Conservation (phyloP, 2,888 invertebrate species). For the Agriotes lineatus region DNA sequence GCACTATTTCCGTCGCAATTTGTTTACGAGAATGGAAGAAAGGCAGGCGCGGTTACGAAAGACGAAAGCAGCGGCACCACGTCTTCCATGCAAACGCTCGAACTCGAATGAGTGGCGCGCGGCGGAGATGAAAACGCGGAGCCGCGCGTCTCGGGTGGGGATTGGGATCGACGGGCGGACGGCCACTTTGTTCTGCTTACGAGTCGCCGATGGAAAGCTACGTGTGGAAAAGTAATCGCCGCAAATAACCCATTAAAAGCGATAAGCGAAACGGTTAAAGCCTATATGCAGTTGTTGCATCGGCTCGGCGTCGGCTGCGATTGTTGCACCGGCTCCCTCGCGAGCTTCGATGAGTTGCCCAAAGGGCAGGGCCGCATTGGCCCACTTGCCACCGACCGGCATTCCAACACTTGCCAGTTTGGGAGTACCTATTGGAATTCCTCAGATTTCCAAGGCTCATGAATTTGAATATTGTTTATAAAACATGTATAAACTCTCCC, state of each 20-base stretch:
- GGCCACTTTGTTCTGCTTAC: slow-evolving; percentile 49
- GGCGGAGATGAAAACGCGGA: slow-evolving; percentile 54
- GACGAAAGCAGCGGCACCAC: slow-evolving; percentile 38
- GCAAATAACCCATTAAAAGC: slow-evolving; percentile 13
- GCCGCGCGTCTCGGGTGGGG: slow-evolving; percentile 51
- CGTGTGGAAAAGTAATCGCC: slow-evolving; percentile 23
- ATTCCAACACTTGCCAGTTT: too few species aligned
- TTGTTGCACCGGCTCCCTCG: not conserved
- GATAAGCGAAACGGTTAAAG: slow-evolving; percentile 15
- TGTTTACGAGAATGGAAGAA: slow-evolving; percentile 41
- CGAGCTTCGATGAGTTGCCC: too few species aligned
- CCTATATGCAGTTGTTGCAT: not conserved
- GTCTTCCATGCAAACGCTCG: slow-evolving; percentile 42
- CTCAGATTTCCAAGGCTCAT: too few species aligned
- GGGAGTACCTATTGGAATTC: too few species aligned
- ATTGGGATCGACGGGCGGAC: slow-evolving; percentile 50
- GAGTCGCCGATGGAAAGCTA: slow-evolving; percentile 26
- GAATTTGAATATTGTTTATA: too few species aligned
- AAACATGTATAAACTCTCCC: too few species aligned
- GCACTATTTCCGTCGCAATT: slow-evolving; percentile 28
- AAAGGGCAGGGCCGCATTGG: too few species aligned
- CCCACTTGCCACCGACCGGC: too few species aligned
- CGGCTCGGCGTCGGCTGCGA: not conserved
- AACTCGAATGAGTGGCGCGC: slow-evolving; percentile 59
- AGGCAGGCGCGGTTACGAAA: slow-evolving; percentile 48